Percentiles rank a stretch among this genome's conserved stretches.
Evolutionary conservation across 2,888 invertebrate genomes (phyloP).

Genomic region (Eilema sororculum): DNA sequence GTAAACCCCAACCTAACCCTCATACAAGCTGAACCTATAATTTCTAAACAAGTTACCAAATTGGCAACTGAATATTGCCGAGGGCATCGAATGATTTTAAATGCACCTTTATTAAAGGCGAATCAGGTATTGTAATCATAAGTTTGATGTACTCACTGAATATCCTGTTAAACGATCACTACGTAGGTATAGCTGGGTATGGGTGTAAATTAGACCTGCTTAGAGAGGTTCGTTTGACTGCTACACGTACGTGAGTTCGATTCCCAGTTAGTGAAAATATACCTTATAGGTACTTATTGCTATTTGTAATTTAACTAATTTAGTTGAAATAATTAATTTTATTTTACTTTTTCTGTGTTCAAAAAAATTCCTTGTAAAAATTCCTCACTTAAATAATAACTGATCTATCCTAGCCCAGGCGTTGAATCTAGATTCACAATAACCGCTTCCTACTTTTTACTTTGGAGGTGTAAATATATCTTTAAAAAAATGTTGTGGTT

Average conservation of each 20-base stretch:
- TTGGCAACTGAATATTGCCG: constrained; percentile 80
- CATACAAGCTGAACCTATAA: constrained; percentile 80
- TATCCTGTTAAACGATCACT: constrained; percentile 42
- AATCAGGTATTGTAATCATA: constrained; percentile 83
- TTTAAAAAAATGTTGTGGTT: too few relatives aligned
- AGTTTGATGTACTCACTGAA: constrained; percentile 58
- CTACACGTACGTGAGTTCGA: too few relatives aligned
- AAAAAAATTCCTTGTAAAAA: too few relatives aligned
- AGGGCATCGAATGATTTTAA: constrained; percentile 76
- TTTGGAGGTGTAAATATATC: too few relatives aligned
- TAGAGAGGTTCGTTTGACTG: too few relatives aligned
- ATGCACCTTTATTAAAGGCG: constrained; percentile 79
- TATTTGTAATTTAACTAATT: too few relatives aligned
- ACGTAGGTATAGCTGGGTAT: constrained; percentile 2
- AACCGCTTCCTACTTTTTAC: too few relatives aligned
- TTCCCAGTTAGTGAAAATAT: too few relatives aligned
- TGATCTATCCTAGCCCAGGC: not conserved
- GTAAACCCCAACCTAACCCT: constrained; percentile 65
- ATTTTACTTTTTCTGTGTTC: too few relatives aligned
- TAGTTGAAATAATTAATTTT: too few relatives aligned
- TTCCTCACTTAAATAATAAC: too few relatives aligned
- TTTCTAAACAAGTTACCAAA: constrained; percentile 86
- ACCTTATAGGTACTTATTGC: too few relatives aligned
- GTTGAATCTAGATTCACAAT: not conserved
- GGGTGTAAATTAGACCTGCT: not conserved